A percentile compares a stretch with the other conserved stretches of the same genome.
Evolutionary conservation across 2,113 vertebrate genomes (phyloP).

Genomic region (Urocynchramus pylzowi): DNA sequence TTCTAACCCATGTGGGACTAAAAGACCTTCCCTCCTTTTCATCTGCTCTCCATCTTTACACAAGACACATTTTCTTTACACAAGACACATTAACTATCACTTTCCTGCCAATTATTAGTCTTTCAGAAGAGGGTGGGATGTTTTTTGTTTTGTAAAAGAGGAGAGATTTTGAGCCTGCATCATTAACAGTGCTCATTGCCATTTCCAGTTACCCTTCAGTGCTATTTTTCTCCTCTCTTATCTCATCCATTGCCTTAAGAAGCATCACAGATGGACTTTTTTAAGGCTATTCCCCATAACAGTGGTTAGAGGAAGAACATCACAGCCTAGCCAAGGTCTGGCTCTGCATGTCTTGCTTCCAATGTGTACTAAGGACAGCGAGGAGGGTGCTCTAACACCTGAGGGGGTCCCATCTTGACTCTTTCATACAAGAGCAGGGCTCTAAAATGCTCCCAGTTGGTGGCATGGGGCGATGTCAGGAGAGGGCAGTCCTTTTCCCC

Average conservation of each 20-base stretch:
- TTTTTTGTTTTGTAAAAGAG: background rate
- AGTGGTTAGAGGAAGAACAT: background rate
- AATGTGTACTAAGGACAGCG: fast-evolving
- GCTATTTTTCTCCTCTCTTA: background rate
- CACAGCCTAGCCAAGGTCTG: background rate
- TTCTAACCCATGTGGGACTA: background rate
- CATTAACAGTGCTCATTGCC: background rate
- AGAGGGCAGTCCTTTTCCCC: background rate
- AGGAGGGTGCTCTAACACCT: background rate
- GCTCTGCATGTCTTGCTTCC: background rate
- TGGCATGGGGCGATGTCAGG: background rate
- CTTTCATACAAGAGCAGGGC: background rate
- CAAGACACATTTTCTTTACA: background rate
- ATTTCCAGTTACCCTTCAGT: background rate
- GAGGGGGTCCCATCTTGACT: background rate
- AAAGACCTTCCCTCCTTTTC: background rate
- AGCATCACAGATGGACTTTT: background rate
- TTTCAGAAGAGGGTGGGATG: background rate
- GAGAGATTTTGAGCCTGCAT: background rate
- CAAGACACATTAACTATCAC: background rate
- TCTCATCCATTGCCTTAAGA: background rate
- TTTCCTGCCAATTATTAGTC: background rate
- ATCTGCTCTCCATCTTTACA: background rate
- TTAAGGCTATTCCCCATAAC: background rate
- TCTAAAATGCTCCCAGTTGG: background rate